Evolutionary conservation across 2,797 vertebrate species (phyloP).

Genomic region (Mionectes olivaceus): DNA sequence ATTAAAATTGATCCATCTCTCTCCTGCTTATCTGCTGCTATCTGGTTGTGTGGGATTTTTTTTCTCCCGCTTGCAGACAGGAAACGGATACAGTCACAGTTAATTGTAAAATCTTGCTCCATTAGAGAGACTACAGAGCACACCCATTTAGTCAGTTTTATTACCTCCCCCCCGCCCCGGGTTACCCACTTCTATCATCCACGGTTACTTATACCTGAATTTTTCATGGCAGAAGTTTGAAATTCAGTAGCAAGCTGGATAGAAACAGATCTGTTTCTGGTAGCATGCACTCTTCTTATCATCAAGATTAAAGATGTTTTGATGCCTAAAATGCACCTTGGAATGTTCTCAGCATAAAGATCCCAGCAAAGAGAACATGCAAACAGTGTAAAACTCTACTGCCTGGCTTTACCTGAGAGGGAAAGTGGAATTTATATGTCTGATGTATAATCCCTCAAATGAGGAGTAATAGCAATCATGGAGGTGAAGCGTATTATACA

Average conservation of each 20-base stretch:
- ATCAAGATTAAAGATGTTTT: neutral
- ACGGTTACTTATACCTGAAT: neutral
- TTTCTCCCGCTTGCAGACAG: neutral
- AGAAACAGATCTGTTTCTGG: neutral
- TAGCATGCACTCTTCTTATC: neutral
- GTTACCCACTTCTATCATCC: neutral
- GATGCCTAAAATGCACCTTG: neutral
- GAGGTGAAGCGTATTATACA: neutral
- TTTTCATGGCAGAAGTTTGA: neutral
- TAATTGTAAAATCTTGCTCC: conserved; percentile 23
- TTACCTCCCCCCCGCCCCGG: neutral
- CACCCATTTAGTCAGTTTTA: neutral
- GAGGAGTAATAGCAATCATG: neutral
- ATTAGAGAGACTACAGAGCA: conserved; percentile 26
- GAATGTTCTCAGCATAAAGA: neutral
- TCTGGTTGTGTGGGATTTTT: neutral
- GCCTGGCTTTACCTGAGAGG: neutral
- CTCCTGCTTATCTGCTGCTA: neutral
- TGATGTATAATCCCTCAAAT: neutral
- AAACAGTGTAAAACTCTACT: neutral
- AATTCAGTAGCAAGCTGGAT: neutral
- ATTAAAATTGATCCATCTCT: neutral
- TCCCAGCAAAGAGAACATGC: neutral
- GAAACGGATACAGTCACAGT: neutral
- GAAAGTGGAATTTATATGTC: neutral